Conservation (phyloP, 2,797 vertebrate genomes). For the Coracias cyanogaster region DNA sequence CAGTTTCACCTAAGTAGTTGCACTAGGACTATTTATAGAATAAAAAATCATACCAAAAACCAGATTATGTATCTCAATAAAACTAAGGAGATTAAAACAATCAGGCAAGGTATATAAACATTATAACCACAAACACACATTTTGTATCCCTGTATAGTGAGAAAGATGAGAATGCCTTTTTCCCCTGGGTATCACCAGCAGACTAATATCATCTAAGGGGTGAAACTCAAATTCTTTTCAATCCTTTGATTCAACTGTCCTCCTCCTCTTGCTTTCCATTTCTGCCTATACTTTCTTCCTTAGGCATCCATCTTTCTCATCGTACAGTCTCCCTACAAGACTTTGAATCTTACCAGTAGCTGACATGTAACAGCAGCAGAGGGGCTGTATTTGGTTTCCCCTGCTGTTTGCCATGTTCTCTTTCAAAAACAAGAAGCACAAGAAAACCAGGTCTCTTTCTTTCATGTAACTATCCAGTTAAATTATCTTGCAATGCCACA, state of each 20-base stretch:
- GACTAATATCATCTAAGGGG: not conserved
- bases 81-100: not conserved
- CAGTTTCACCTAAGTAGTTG: not conserved
- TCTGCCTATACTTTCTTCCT: not conserved
- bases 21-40: not conserved
- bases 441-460: conserved; percentile 19
- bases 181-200: not conserved
- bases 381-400: conserved; percentile 46
- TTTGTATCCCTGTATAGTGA: not conserved
- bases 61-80: not conserved
- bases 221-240: not conserved
- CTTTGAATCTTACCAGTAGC: conserved; percentile 14
- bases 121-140: not conserved
- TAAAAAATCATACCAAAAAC: not conserved
- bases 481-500: not conserved
- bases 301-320: not conserved
- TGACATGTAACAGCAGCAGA: not conserved
- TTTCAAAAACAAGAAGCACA: conserved; percentile 2
- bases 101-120: not conserved
- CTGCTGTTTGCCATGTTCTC: conserved; percentile 34
- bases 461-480: not conserved
- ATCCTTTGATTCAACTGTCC: not conserved
- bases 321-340: not conserved
- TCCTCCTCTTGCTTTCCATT: not conserved
- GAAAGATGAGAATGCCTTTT: not conserved